A percentile compares a stretch with the other conserved stretches of the same genome.
phyloP scores from a whole-genome alignment of 2,113 vertebrate species.

The Carassius gibelio region DNA sequence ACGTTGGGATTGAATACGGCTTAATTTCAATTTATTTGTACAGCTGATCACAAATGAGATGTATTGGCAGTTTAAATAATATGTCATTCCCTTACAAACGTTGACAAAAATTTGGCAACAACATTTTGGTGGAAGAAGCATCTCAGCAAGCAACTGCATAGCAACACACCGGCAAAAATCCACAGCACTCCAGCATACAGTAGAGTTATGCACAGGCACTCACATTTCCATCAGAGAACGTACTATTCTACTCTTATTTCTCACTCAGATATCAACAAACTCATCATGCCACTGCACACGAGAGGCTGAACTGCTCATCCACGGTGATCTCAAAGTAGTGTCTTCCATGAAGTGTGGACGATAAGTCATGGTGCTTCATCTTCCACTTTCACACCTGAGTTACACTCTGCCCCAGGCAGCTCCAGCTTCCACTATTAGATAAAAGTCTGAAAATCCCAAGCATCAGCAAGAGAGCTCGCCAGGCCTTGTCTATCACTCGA shows the following conservation, averaged over 20 bases:
- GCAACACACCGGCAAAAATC: not conserved
- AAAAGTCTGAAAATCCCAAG: slow-evolving; percentile 25
- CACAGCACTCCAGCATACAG: not conserved
- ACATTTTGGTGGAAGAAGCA: not conserved
- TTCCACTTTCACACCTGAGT: slow-evolving; percentile 46
- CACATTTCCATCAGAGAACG: not conserved
- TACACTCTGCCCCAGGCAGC: slow-evolving; percentile 37
- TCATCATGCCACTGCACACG: slow-evolving; percentile 14
- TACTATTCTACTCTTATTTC: not conserved
- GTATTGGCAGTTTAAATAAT: not conserved
- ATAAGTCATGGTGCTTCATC: slow-evolving; percentile 41
- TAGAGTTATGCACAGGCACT: not conserved
- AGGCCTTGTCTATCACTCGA: not conserved
- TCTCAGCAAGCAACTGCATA: not conserved
- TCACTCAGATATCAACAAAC: slow-evolving; percentile 15
- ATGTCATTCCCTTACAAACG: not conserved
- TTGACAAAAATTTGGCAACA: not conserved
- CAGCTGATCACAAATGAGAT: not conserved
- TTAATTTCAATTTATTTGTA: not conserved
- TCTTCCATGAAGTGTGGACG: slow-evolving; percentile 38
- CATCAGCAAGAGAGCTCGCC: slow-evolving; percentile 23
- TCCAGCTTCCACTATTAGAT: slow-evolving; percentile 28
- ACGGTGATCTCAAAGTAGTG: slow-evolving; percentile 9
- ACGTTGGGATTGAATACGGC: not conserved
- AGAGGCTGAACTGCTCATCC: slow-evolving; percentile 29